Base-by-base conservation (phyloP, 2,888 invertebrate genomes). In the Heliconius hortense region DNA sequence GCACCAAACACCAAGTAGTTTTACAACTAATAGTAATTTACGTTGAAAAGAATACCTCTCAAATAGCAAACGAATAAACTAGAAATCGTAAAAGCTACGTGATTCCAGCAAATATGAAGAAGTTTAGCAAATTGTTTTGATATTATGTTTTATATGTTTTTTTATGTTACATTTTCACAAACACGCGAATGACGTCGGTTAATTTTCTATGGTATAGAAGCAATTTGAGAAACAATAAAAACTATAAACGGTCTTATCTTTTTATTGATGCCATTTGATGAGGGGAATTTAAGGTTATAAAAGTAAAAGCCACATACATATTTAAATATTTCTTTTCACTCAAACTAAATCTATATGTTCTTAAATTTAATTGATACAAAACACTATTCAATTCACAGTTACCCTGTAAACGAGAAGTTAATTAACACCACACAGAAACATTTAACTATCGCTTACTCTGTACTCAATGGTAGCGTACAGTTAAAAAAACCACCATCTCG, bases 1-100 rank as follows among this genome's bases (percentile, higher is more conserved):
- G 89, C 88, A 87, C 87, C 78, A 78, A 83, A 82, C 80, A 82
- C 80, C 82, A 82, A 84, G 84, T 84, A 84, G 84, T 85, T 86
- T 85, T 84, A 80, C 79, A 79, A 75, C 75, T 78, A 76, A 85
- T 84, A 84, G 85, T 82, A 81, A 81, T 82, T 79, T 81, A 82
- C 80, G 80, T 81, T 81, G 77, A 80, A 77, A 79, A 77, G 80
- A 81, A 79, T 78, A 80, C 79, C 80, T 78, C 74, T 75, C 81
- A 81, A 81, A 82, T 82, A 82, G 82, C 81, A 78, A 82, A 82
- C 78, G 77, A 83, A 84, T 84, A 82, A 80, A 82, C 81, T 83
- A 82, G 84, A 85, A 85, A 86, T 86, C 85, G 86, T 84, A 82
- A 84, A 83, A 79, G 26, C 53, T 35, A 63, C 35, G 69, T 73